A percentile compares a stretch with the other conserved stretches of the same genome.
Conservation (phyloP, 2,888 invertebrate genomes). For the Drosophila limbata region DNA sequence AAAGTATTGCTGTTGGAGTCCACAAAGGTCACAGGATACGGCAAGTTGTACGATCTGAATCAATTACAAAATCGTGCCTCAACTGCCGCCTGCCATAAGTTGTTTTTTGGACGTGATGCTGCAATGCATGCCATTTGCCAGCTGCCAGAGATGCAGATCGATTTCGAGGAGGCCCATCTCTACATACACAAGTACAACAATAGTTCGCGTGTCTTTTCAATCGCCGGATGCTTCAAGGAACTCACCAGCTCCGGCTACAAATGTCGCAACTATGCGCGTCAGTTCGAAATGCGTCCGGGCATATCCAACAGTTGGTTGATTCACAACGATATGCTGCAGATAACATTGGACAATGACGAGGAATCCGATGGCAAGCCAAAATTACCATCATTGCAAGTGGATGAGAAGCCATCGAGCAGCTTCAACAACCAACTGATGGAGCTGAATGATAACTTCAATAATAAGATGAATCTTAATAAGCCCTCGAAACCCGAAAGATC, state of each 20-base stretch:
- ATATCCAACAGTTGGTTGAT: conserved; percentile 28
- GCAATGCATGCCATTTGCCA: conserved; percentile 22
- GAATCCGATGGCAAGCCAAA: neutral
- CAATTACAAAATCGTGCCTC: neutral
- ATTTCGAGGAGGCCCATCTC: neutral
- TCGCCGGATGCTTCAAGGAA: conserved; percentile 29
- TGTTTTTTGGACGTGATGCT: conserved; percentile 16
- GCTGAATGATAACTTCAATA: conserved; percentile 5
- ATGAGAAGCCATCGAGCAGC: neutral
- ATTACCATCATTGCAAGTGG: neutral
- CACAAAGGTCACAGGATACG: neutral
- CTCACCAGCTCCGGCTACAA: neutral
- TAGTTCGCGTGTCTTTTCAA: conserved; percentile 14
- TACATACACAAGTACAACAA: conserved; percentile 6
- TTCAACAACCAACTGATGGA: conserved; percentile 1
- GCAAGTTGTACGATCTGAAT: neutral
- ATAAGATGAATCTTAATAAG: neutral
- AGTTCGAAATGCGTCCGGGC: conserved; percentile 22
- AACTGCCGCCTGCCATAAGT: conserved; percentile 3
- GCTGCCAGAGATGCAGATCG: conserved; percentile 31
- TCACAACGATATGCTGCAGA: conserved; percentile 32
- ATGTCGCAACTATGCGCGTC: conserved; percentile 25
- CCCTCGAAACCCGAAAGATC: neutral
- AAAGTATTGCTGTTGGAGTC: neutral
- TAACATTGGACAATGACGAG: neutral